Evolutionary conservation across 2,113 vertebrate genomes (phyloP).

Genomic region (Thunnus thynnus): DNA sequence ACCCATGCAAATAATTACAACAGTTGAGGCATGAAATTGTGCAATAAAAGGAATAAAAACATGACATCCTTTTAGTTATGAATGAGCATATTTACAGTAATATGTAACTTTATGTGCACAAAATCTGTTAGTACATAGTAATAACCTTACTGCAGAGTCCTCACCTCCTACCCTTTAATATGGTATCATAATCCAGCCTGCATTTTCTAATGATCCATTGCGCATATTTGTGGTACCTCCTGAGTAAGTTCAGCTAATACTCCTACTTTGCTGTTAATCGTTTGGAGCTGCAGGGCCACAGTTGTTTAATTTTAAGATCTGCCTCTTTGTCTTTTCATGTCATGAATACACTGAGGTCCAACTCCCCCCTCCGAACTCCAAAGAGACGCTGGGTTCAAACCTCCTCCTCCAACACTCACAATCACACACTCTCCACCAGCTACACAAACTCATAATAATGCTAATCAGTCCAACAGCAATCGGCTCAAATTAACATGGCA

Average conservation of each 20-base stretch:
- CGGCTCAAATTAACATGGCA: neutral
- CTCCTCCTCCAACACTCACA: neutral
- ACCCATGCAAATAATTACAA: conserved; percentile 5
- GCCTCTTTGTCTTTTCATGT: conserved; percentile 3
- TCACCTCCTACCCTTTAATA: neutral
- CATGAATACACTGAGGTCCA: neutral
- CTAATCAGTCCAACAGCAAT: neutral
- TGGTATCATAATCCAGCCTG: conserved; percentile 20
- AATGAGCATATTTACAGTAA: neutral
- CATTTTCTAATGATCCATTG: conserved; percentile 25
- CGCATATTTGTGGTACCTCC: conserved; percentile 28
- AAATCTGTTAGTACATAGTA: neutral
- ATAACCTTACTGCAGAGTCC: neutral
- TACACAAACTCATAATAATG: conserved; percentile 26
- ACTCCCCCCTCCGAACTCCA: too few relatives aligned
- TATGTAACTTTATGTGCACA: neutral
- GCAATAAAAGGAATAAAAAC: conserved; percentile 12
- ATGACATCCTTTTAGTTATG: neutral
- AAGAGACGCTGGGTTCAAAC: neutral
- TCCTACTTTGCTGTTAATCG: conserved; percentile 37
- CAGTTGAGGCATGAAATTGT: conserved; percentile 17
- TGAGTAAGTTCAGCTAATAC: conserved; percentile 12
- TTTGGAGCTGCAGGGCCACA: neutral
- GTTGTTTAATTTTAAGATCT: conserved; percentile 35
- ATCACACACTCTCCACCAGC: neutral